These are phyloP conservation scores for Crenichthys baileyi DNA, from an alignment of 2,797 vertebrate genomes.

Conservation along the genomic window DNA sequence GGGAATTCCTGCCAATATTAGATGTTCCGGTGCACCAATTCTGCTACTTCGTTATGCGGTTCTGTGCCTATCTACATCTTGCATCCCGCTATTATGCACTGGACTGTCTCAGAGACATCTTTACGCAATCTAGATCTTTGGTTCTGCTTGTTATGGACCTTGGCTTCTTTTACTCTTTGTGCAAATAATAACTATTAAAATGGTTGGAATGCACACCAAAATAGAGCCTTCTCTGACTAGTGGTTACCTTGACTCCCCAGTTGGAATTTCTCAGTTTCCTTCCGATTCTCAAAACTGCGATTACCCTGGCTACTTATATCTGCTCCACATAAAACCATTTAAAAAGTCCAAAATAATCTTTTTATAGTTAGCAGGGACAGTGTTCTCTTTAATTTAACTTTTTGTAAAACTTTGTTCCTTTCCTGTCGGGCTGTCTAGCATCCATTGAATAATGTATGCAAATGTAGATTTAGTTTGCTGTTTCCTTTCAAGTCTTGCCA, in stretches of 20 bases:
- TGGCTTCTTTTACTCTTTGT: too few species aligned
- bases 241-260: neutral
- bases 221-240: neutral
- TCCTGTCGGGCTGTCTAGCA: conserved; percentile 30
- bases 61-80: neutral
- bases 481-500: conserved; percentile 67
- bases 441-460: conserved; percentile 60
- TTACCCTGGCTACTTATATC: neutral
- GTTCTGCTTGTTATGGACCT: neutral
- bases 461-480: conserved; percentile 60
- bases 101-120: neutral
- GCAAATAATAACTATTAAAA: too few species aligned
- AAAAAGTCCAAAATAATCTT: neutral
- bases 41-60: neutral
- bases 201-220: too few species aligned
- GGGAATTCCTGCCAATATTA: neutral
- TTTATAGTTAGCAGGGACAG: conserved; percentile 16
- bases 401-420: conserved; percentile 35
- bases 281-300: neutral
- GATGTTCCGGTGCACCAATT: neutral
- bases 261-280: neutral
- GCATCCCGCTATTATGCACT: neutral
- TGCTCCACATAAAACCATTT: neutral
- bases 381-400: conserved; percentile 45
- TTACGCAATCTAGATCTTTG: neutral